A percentile compares a stretch with the other conserved stretches of the same genome.
Conservation (phyloP, 2,113 vertebrate species). For the Mormyrus iriodes region DNA sequence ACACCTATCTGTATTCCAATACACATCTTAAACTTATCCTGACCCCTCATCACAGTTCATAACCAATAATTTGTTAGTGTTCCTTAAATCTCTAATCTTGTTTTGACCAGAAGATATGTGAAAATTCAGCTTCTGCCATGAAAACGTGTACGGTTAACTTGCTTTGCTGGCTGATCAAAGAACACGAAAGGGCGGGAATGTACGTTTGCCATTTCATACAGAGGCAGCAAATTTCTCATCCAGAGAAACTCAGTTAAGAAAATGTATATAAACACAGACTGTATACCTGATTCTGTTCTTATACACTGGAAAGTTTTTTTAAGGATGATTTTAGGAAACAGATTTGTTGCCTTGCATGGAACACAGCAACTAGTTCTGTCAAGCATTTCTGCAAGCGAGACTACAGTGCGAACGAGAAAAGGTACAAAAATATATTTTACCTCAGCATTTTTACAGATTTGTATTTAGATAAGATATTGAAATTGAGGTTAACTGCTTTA, state of each 20-base stretch:
- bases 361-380: neutral
- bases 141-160: neutral
- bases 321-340: neutral
- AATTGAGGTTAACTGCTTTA: slow-evolving; percentile 17
- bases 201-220: neutral
- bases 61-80: neutral
- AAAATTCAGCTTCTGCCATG: neutral
- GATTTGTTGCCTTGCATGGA: neutral
- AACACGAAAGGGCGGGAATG: neutral
- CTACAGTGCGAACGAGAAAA: neutral
- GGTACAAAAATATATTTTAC: slow-evolving; percentile 24
- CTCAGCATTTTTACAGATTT: slow-evolving; percentile 27
- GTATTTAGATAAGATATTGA: slow-evolving; percentile 19
- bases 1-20: neutral
- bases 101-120: neutral
- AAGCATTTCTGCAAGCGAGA: neutral
- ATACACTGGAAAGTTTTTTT: neutral
- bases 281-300: neutral
- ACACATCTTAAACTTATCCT: neutral
- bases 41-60: neutral
- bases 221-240: neutral
- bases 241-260: neutral
- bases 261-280: neutral
- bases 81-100: neutral
- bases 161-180: neutral